Evolutionary conservation across 2,113 vertebrate genomes (phyloP), one percentile per base, ranked within the genome.

Genomic region (Neogobius melanostomus): DNA sequence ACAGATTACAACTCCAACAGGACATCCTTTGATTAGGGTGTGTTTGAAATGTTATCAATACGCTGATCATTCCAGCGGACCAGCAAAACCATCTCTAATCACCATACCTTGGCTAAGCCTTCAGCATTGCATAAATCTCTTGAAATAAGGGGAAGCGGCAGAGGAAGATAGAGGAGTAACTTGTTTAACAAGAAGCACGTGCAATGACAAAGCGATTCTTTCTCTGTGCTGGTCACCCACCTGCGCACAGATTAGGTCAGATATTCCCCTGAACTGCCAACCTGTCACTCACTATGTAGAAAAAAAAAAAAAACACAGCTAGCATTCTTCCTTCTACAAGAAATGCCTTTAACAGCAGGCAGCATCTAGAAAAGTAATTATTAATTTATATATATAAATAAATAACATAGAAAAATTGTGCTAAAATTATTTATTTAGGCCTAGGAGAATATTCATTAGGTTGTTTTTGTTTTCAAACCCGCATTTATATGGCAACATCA

Each of bases 11-110:
- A 89, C 73, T 87, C 78, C 74, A 90, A 93, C 88, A 93, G 89
- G 87, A 92, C 91, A 90, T 79, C 89, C 91, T 93, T 93, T 87
- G 79, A 92, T 91, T 91, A 82, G 76, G 90, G 86, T 88, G 91
- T 91, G 90, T 90, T 93, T 92, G 89, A 93, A 93, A 92, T 87
- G 82, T 91, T 92, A 93, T 93, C 84, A 84, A 91, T 92, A 90
- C 79, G 91, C 82, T 77, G 85, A 91, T 92, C 93, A 82, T 79
- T 87, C 86, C 83, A 81, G 71, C 79, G 70, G 85, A 91, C 91
- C 92, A 92, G 84, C 87, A 86, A 79, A 91, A 87, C 77, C 68
- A 91, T 92, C 91, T 91, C 88, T 92, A 91, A 92, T 91, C 90
- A 89, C 76, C 74, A 71, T 77, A 77, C 79, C 73, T 86, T 83